Evolutionary conservation across 1,140 invertebrate species (phyloP).

Genomic region (Coelopa frigida): DNA sequence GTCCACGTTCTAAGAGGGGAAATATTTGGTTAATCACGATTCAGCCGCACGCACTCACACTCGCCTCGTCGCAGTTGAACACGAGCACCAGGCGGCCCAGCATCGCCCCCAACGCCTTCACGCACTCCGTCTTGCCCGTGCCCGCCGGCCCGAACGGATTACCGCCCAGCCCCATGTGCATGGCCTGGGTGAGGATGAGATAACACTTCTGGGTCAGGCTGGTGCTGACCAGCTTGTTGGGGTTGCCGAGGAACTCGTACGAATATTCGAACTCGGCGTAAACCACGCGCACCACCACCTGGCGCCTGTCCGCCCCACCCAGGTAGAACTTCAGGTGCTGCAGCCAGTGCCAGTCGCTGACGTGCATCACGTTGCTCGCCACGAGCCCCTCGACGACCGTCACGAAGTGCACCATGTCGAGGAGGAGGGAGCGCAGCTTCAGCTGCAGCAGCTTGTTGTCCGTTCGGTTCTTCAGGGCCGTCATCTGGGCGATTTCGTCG

Average conservation of each 20-base stretch:
- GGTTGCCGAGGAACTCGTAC: conserved; percentile 95
- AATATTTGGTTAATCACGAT: neutral
- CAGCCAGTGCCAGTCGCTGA: conserved; percentile 86
- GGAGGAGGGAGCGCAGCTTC: conserved; percentile 70
- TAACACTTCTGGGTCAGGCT: conserved; percentile 93
- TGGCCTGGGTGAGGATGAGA: conserved; percentile 88
- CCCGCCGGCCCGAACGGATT: conserved; percentile 99
- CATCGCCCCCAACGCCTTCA: conserved; percentile 86
- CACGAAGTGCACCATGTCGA: conserved; percentile 90
- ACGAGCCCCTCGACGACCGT: conserved; percentile 73
- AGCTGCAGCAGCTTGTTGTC: conserved; percentile 30
- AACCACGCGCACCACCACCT: conserved; percentile 60
- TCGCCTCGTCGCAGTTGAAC: conserved; percentile 95
- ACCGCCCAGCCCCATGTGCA: conserved; percentile 92
- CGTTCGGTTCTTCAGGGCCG: conserved; percentile 26
- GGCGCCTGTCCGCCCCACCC: conserved; percentile 53
- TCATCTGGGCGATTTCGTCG: conserved; percentile 37
- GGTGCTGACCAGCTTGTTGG: conserved; percentile 85
- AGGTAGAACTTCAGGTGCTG: conserved; percentile 79
- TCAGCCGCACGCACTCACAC: neutral
- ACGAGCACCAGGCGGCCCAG: conserved; percentile 89
- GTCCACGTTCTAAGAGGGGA: conserved; percentile 72
- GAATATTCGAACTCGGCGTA: conserved; percentile 91
- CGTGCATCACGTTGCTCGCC: conserved; percentile 54
- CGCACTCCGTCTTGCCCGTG: conserved; percentile 96